Evolutionary conservation across 2,888 invertebrate genomes (phyloP).

Genomic region (Drosophila mimica): DNA sequence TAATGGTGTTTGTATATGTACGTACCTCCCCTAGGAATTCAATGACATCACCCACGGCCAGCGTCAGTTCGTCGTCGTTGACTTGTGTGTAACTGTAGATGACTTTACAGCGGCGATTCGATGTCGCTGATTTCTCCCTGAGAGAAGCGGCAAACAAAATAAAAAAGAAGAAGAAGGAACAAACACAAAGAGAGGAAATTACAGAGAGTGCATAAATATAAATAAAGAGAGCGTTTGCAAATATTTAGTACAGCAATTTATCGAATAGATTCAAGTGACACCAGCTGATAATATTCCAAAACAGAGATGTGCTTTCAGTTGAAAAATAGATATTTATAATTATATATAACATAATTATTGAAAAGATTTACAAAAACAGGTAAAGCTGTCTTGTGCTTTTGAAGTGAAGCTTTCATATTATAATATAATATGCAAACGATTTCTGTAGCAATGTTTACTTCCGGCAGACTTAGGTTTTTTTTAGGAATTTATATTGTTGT

Average conservation of each 20-base stretch:
- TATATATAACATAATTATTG: background rate
- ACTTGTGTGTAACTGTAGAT: conserved; percentile 96
- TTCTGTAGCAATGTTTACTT: background rate
- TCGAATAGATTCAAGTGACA: conserved; percentile 11
- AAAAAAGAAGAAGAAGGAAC: background rate
- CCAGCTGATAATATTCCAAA: conserved; percentile 12
- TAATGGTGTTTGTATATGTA: conserved; percentile 24
- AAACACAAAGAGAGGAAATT: conserved; percentile 10
- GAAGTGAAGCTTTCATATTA: background rate
- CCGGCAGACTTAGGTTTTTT: background rate
- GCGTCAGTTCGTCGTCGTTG: conserved; percentile 95
- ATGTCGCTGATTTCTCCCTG: conserved; percentile 85
- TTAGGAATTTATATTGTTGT: background rate
- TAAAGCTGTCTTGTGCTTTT: background rate
- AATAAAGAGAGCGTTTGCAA: conserved; percentile 21
- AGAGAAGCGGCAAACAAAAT: conserved; percentile 30
- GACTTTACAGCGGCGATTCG: conserved; percentile 91
- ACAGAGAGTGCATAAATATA: conserved; percentile 34
- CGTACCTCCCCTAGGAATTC: conserved; percentile 94
- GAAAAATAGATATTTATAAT: background rate
- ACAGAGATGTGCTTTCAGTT: background rate
- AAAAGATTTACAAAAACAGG: background rate
- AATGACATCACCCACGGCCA: conserved; percentile 94
- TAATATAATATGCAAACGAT: background rate
- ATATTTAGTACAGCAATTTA: background rate